Base-by-base conservation (phyloP, 2,888 invertebrate genomes). In the Euproctis similis region DNA sequence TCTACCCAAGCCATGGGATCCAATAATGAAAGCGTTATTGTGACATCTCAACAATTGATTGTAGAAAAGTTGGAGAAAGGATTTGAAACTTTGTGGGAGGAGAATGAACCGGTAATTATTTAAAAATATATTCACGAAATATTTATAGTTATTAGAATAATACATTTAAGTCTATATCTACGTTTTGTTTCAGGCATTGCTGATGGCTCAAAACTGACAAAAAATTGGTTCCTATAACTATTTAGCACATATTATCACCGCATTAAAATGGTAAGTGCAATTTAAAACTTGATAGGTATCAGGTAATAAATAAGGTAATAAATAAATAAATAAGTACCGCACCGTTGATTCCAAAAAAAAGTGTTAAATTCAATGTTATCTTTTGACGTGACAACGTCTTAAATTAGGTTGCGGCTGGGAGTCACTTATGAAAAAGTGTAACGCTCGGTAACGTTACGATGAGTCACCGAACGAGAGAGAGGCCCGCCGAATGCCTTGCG, bases 1-100 rank as follows among this genome's bases (percentile, higher is more conserved):
- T 92, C 93, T 1, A 84, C 87, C 36, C 87, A 89, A 47, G 92
- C 90, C 1, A 87, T 91, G 61, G 86, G 87, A 35, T 89, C 90
- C 8, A 93, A 92, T 62, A 87, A 86, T 53, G 93, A 93, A 61
- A 90, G 90, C 58, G 76, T 92, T 4, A 62, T 91, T 9, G 85
- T 92, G 21, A 90, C 90, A 6, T 88, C 88, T 35, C 75, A 89
- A 34, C 46, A 53, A 1, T 62, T 73, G 4, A 68, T 90, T 25
- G 87, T 91, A 0, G 46, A 58, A 14, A 76, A 84, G 28, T 92
- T 87, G 55, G 63, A 76, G 24, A 61, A 69, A 12, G 88, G 89
- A 54, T 92, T 92, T 59, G 85, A 89, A 37, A 82, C 75, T 46
- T 66, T 92, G 31, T 92, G 91, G 91, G 52, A 66, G 41, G 82